Conservation (phyloP, 2,888 invertebrate species). For the Nomada hirtipes region DNA sequence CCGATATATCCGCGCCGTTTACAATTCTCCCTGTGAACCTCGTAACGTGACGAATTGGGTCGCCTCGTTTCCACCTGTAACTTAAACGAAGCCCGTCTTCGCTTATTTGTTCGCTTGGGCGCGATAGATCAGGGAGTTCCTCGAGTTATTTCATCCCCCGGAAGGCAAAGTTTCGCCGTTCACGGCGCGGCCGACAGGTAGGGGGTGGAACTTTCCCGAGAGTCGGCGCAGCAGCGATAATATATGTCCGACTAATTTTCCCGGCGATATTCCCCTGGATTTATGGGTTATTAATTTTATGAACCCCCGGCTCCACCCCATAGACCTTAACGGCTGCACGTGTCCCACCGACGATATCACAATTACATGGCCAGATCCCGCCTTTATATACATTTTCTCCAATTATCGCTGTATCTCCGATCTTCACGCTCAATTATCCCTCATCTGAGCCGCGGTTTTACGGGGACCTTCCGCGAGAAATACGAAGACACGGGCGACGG, state of each 20-base stretch:
- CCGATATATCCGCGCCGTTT: slow-evolving; percentile 25
- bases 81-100: too few species aligned
- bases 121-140: background rate
- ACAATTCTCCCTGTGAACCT: background rate
- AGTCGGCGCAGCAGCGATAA: slow-evolving; percentile 42
- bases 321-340: slow-evolving; percentile 53
- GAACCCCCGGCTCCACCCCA: slow-evolving; percentile 57
- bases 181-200: slow-evolving; percentile 22
- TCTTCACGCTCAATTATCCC: slow-evolving; percentile 53
- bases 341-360: slow-evolving; percentile 68
- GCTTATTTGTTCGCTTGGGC: too few species aligned
- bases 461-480: background rate
- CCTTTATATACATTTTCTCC: slow-evolving; percentile 28
- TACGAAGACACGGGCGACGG: background rate
- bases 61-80: too few species aligned
- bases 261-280: slow-evolving; percentile 70
- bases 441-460: slow-evolving; percentile 28
- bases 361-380: slow-evolving; percentile 58
- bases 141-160: background rate
- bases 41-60: background rate
- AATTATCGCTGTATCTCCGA: slow-evolving; percentile 40
- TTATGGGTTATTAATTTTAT: slow-evolving; percentile 80
- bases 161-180: background rate
- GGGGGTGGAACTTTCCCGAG: slow-evolving; percentile 4
- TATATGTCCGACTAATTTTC: slow-evolving; percentile 74